Base-by-base conservation (phyloP, 2,888 invertebrate species). In the Germaria angustata region DNA sequence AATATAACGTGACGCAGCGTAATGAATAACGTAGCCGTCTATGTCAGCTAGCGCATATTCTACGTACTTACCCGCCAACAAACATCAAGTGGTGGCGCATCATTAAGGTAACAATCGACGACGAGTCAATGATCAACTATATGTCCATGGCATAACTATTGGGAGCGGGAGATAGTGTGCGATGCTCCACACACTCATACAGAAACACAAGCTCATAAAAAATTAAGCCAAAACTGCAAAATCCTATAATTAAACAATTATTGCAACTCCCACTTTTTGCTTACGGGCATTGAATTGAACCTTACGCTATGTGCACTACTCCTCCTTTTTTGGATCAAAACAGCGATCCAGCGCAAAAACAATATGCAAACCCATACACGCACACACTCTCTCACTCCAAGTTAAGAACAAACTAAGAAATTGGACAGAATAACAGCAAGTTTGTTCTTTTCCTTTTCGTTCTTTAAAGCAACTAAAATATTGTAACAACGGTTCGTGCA, bases 181-280 rank as follows among this genome's bases (percentile, higher is more conserved):
- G 84, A 20, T 84, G 85, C 84, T n/a, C n/a, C 39, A 85, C 86
- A 89, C 24, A 28, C 28, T 13, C 34, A 1, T 2, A 61, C 55
- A 53, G 22, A 55, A 44, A 49, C 41, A 28, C 49, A 32, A 49
- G 9, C 44, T 57, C 46, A 55, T 66, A 75, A 75, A 87, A 85
- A 86, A 88, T 88, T 87, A 88, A 89, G 88, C 87, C 88, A 88
- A 88, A 87, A 86, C 87, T 88, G 87, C 90, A 89, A 90, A 90
- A 88, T 89, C 91, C 91, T 91, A 91, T 91, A 91, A 91, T 91
- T 91, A 91, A 91, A 91, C 91, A 91, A 91, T 91, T 91, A 91
- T 89, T 91, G 91, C 90, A 90, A 91, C 91, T 91, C 91, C 91
- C 91, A 89, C 91, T 91, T 91, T 90, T 88, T 87, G 90, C 90